These are phyloP conservation scores for Daphoenositta chrysoptera DNA, from an alignment of 2,113 vertebrate genomes.

Conservation along the genomic window DNA sequence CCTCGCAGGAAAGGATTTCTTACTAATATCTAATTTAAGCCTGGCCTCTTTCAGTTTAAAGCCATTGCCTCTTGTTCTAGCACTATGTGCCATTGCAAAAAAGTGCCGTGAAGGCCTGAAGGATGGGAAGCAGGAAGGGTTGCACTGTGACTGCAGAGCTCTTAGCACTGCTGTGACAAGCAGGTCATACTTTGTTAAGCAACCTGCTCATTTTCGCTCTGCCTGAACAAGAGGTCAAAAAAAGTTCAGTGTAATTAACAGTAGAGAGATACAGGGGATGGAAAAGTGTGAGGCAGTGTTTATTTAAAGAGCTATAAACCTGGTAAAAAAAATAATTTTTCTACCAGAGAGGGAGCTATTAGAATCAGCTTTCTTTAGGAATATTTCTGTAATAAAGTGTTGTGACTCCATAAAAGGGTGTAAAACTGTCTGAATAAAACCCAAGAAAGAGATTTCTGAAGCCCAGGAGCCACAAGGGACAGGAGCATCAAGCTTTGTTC, in stretches of 20 bases:
- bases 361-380: not conserved
- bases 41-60: not conserved
- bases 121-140: not conserved
- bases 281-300: not conserved
- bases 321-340: not conserved
- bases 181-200: not conserved
- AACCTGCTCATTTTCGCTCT: not conserved
- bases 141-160: not conserved
- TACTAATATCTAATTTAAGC: not conserved
- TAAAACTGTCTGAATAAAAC: constrained; percentile 13
- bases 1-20: not conserved
- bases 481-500: not conserved
- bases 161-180: not conserved
- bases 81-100: too few relatives aligned
- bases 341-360: not conserved
- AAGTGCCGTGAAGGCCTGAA: not conserved
- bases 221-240: not conserved
- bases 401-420: not conserved
- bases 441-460: not conserved
- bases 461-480: not conserved
- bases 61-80: not conserved
- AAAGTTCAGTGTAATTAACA: not conserved
- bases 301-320: constrained; percentile 8
- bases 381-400: not conserved
- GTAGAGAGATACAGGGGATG: not conserved